These are phyloP conservation scores for Sternotherus odoratus DNA, from an alignment of 2,797 vertebrate species.

Conservation along the genomic window DNA sequence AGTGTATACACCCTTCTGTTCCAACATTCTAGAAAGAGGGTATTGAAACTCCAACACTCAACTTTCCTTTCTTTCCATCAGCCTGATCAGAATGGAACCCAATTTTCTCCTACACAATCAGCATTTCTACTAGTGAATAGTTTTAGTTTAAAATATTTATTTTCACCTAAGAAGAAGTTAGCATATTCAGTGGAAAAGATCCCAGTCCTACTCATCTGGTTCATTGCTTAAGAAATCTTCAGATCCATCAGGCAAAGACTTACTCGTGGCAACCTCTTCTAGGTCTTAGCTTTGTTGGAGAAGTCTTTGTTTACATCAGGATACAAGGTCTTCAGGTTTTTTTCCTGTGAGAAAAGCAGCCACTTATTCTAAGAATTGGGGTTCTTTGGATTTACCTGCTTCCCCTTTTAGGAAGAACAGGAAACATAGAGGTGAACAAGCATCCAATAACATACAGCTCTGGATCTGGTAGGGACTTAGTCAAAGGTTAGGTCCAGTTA, in stretches of 20 bases:
- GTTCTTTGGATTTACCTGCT: not conserved
- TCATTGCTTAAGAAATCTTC: not conserved
- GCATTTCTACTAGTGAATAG: not conserved
- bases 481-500: not conserved
- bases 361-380: not conserved
- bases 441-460: not conserved
- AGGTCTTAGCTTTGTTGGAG: not conserved
- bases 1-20: not conserved
- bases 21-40: not conserved
- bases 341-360: not conserved
- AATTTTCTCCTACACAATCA: not conserved
- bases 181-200: not conserved
- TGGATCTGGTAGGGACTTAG: not conserved
- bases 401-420: not conserved
- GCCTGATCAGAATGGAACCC: not conserved
- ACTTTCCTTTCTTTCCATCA: slow-evolving; percentile 2
- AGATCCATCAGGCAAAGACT: not conserved
- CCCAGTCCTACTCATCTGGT: not conserved
- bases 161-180: not conserved
- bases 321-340: not conserved
- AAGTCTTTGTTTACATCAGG: not conserved
- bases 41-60: not conserved
- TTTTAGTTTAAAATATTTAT: not conserved
- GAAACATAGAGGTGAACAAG: not conserved
- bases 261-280: not conserved